A percentile compares a stretch with the other conserved stretches of the same genome.
These are phyloP conservation scores for Mustela nigripes DNA, from an alignment of 2,113 vertebrate genomes.

Conservation along the genomic window DNA sequence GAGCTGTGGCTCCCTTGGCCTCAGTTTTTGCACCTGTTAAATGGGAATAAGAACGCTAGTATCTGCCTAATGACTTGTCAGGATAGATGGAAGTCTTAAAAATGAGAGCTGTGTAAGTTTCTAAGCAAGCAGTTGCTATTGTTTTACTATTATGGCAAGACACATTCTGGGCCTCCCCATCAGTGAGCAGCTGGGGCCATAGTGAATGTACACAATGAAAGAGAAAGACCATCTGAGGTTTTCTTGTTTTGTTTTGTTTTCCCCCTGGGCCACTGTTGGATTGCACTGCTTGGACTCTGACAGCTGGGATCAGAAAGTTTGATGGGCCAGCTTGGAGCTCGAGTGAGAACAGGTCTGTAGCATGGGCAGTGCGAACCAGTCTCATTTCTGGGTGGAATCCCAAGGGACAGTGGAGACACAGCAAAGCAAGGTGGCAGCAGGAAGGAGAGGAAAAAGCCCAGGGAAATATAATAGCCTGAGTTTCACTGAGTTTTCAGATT, in stretches of 20 bases:
- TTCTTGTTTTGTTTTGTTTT: not conserved
- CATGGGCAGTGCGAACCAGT: not conserved
- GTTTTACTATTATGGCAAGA: not conserved
- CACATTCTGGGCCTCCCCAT: not conserved
- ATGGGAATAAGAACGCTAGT: not conserved
- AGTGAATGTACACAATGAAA: not conserved
- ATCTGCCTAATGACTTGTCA: not conserved
- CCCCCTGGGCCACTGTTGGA: not conserved
- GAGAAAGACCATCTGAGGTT: not conserved
- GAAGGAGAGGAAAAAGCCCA: not conserved
- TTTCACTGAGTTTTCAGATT: conserved; percentile 53
- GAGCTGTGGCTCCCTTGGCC: not conserved
- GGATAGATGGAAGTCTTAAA: not conserved
- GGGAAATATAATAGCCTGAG: not conserved
- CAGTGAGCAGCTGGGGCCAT: not conserved
- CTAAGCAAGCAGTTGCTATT: not conserved
- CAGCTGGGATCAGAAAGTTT: not conserved
- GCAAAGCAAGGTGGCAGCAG: not conserved
- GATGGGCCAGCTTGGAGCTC: not conserved
- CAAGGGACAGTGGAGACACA: not conserved
- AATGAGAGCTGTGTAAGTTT: not conserved
- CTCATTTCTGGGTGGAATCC: not conserved
- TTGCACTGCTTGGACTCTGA: not conserved
- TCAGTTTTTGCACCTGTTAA: not conserved
- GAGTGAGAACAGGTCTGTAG: not conserved